These are phyloP conservation scores for Heliconius hortense DNA, from an alignment of 2,888 invertebrate species.

Conservation along the genomic window DNA sequence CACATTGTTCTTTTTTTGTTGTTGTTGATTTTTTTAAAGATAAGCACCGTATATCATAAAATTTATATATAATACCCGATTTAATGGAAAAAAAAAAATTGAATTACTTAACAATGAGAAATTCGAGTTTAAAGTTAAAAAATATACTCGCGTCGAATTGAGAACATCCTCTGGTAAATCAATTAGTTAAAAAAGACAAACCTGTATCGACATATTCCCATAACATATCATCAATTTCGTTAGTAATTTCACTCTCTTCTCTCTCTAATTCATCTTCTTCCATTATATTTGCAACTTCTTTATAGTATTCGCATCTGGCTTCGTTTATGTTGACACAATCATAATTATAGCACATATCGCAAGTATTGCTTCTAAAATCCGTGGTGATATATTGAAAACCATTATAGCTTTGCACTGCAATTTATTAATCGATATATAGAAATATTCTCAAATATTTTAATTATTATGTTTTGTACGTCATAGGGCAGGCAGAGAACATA, in stretches of 20 bases:
- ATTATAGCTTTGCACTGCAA: conserved; percentile 19
- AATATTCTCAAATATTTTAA: too few relatives aligned
- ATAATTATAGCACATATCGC: conserved; percentile 52
- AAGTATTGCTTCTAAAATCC: conserved; percentile 2
- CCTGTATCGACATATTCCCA: conserved; percentile 55
- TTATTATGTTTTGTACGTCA: background rate
- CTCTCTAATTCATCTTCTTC: conserved; percentile 34
- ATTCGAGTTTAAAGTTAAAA: too few relatives aligned
- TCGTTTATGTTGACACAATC: conserved; percentile 52
- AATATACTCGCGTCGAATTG: too few relatives aligned
- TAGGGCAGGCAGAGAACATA: background rate
- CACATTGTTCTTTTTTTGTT: too few relatives aligned
- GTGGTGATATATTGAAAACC: conserved; percentile 20
- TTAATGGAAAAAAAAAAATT: too few relatives aligned
- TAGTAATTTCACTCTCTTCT: conserved; percentile 33
- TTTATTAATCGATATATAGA: background rate
- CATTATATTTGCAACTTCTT: conserved; percentile 46
- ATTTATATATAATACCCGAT: too few relatives aligned
- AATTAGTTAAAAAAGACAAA: conserved; percentile 31
- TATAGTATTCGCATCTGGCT: conserved; percentile 55
- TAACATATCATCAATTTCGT: conserved; percentile 51
- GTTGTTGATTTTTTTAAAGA: too few relatives aligned
- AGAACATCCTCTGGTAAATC: too few relatives aligned
- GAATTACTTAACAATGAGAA: background rate
- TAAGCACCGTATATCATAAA: too few relatives aligned